phyloP scores from a whole-genome alignment of 1,140 invertebrate species.

The Antheraea mylitta region DNA sequence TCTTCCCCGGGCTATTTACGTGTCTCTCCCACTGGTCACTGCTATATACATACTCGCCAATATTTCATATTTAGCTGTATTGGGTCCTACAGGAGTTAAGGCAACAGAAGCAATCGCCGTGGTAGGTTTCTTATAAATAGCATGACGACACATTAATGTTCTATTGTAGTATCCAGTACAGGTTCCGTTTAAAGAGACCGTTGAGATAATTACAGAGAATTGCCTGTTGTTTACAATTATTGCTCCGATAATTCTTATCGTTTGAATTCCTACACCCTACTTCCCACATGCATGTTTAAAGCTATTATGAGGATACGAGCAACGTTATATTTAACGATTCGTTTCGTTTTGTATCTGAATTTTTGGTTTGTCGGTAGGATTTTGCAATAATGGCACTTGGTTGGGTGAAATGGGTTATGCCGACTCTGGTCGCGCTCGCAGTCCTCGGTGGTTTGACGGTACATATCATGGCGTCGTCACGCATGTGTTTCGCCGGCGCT shows the following conservation, averaged over 20 bases:
- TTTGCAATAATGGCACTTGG: conserved; percentile 89
- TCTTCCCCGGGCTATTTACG: conserved; percentile 95
- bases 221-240: too few species aligned
- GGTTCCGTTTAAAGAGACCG: too few species aligned
- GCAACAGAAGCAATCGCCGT: conserved; percentile 96
- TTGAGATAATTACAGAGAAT: too few species aligned
- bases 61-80: conserved; percentile 94
- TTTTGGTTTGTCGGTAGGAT: conserved; percentile 80
- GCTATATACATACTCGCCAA: conserved; percentile 95
- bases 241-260: too few species aligned
- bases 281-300: too few species aligned
- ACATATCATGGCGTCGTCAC: conserved; percentile 93
- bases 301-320: too few species aligned
- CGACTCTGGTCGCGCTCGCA: conserved; percentile 91
- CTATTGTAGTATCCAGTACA: background rate
- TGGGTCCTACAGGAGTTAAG: conserved; percentile 90
- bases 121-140: conserved; percentile 81
- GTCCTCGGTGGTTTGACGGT: conserved; percentile 93
- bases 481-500: conserved; percentile 95
- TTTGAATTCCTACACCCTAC: too few species aligned
- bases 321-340: too few species aligned
- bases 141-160: background rate
- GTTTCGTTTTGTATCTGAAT: too few species aligned
- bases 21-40: conserved; percentile 95
- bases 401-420: conserved; percentile 88